Base-by-base conservation (phyloP, 2,888 invertebrate species). In the Torymus auratus region DNA sequence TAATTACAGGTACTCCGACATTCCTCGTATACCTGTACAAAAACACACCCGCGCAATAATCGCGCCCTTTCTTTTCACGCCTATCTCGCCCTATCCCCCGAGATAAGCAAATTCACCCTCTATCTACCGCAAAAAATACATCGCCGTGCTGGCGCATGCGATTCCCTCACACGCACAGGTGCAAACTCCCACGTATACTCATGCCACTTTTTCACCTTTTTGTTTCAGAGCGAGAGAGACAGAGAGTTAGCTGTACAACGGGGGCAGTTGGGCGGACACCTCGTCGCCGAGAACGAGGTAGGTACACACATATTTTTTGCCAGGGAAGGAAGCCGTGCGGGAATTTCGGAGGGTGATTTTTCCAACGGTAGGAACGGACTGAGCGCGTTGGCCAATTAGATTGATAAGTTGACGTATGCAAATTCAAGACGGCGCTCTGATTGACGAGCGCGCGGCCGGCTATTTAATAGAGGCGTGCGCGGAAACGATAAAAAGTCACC, bases 241-340 rank as follows among this genome's bases (percentile, higher is more conserved):
- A 64, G 64, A 60, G 60, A 71, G 60, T 13, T 12, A 71, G 71
- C n/a, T 50, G 71, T n/a, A 72, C 13, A 55, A 41, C 69, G 5
- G 14, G n/a, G 61, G 55, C 58, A 52, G 10, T 52, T 17, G 52
- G 14, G 68, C 13, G 68, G 13, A 65, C 69, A 77, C 77, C 61
- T 69, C 28, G 70, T 77, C 77, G 58, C 11, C 64, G 70, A 70
- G 20, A 70, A 68, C 75, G 28, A 76, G 68, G 75, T 68, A 60
- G 13, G 65, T 58, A 60, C 60, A 55, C 41, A n/a, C 7, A 58
- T 56, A 56, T 64, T 73, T 41, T 56, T 28, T 41, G 15, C 55
- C 1, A 20, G 20, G 20, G 20, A 20, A 20, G 20, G 20, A 20
- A 20, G 20, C 20, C 20, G 20, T 20, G 20, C 20, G 28, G 7